Evolutionary conservation across 2,797 vertebrate species (phyloP).

Genomic region (Paratrypauchen microcephalus): DNA sequence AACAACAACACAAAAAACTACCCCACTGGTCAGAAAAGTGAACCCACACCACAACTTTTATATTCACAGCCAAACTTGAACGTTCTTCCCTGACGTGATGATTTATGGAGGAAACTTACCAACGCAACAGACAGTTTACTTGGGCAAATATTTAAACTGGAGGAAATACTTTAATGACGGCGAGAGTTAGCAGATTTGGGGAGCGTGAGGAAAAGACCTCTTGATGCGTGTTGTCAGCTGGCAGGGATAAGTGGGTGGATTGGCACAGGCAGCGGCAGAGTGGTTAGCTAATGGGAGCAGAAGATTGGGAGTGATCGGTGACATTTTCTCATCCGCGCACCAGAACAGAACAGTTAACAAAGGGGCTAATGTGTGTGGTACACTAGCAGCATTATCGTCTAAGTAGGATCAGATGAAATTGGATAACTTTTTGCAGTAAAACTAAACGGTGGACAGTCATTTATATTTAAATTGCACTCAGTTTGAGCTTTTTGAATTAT

Average conservation of each 20-base stretch:
- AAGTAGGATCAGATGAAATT: not conserved
- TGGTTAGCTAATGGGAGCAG: conserved; percentile 39
- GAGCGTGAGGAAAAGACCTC: not conserved
- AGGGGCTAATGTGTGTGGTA: not conserved
- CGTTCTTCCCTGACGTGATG: too few species aligned
- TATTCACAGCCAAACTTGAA: conserved; percentile 21
- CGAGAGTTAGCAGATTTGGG: conserved; percentile 18
- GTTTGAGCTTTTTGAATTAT: too few species aligned
- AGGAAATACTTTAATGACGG: conserved; percentile 27
- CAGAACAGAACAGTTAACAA: conserved; percentile 14
- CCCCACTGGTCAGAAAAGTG: conserved; percentile 15
- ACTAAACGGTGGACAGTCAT: too few species aligned
- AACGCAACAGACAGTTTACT: conserved; percentile 21
- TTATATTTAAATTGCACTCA: too few species aligned
- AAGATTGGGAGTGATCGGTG: conserved; percentile 28
- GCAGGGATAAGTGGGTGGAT: conserved; percentile 28
- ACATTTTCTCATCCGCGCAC: conserved; percentile 28
- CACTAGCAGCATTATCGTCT: not conserved
- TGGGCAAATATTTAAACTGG: conserved; percentile 29
- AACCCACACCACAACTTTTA: conserved; percentile 18
- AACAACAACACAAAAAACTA: conserved; percentile 19
- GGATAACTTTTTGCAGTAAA: too few species aligned
- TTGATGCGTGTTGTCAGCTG: conserved; percentile 27
- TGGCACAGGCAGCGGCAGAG: conserved; percentile 24
- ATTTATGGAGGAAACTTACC: conserved; percentile 33